Base-by-base conservation (phyloP, 1,140 invertebrate species). In the Drosophila subobscura region DNA sequence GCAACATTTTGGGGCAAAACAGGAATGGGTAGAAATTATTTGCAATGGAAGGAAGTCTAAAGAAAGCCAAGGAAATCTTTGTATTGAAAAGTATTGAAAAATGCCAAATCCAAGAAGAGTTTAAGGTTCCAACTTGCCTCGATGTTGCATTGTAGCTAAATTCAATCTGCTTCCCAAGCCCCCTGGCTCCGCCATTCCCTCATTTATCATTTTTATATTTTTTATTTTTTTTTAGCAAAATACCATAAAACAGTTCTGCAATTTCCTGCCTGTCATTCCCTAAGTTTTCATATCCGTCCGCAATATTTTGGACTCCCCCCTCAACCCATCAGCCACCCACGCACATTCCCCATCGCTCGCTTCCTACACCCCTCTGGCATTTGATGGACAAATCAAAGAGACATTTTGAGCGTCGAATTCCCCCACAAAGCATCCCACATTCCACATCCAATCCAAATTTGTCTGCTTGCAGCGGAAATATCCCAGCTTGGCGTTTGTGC, bases 341-440 rank as follows among this genome's bases (percentile, higher is more conserved):
- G 29, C 29, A 37, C 33, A 37, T 7, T 25, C 6, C 12, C 5
- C 23, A 3, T 51, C n/a, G 8, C n/a, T 33, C 4, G 8, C 37
- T 12, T 16, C 12, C 5, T 20, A 7, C 2, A 40, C 25, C 52
- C 12, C 49, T 20, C 42, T 16, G 44, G 16, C 46, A 63, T 73
- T 64, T 72, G 71, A 73, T 46, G 64, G 70, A 44, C 33, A 73
- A 73, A 64, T 64, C 71, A 73, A 73, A 73, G 57, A 73, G 68
- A 72, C 52, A 73, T 56, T 73, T 72, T 73, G 59, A 64, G 52
- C 71, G 47, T 41, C 72, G 63, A 63, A 73, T 44, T 55, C 51
- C 59, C 53, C 45, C 66, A n/a, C 46, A 37, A 55, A 55, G 68
- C 51, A 63, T 72, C 52, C 58, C 46, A 56, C 58, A 52, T 40